phyloP scores from a whole-genome alignment of 2,797 vertebrate genomes.

The Hypotaenidia philippensis region DNA sequence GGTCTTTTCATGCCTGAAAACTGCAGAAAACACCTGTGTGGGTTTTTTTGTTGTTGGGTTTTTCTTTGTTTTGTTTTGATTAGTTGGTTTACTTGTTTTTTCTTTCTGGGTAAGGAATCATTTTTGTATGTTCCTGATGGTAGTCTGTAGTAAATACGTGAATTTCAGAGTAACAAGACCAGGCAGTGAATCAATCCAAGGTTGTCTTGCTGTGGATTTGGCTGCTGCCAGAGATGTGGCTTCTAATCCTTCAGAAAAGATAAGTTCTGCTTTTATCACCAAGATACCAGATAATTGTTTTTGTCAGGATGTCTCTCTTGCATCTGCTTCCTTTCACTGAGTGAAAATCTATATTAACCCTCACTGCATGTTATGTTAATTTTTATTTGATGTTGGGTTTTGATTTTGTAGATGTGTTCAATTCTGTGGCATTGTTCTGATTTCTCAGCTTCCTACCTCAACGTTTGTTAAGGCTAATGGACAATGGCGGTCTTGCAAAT shows the following conservation, averaged over 20 bases:
- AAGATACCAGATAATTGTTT: constrained; percentile 28
- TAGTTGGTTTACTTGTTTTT: too few species aligned
- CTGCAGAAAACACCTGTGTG: not conserved
- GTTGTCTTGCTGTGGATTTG: not conserved
- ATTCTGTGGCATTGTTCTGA: not conserved
- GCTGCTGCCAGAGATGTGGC: not conserved
- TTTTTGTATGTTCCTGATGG: not conserved
- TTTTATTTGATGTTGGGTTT: not conserved
- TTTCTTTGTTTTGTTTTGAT: too few species aligned
- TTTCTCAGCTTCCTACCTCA: not conserved
- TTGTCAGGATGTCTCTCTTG: not conserved
- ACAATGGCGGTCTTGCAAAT: not conserved
- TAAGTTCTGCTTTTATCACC: not conserved
- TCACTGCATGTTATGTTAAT: not conserved
- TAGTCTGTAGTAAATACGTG: not conserved
- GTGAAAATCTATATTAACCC: not conserved
- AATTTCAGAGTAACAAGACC: not conserved
- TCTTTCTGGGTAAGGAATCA: not conserved
- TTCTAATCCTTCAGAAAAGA: constrained; percentile 16
- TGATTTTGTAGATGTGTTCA: not conserved
- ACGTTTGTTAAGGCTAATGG: not conserved
- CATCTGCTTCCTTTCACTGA: not conserved
- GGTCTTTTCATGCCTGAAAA: not conserved
- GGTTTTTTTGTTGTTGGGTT: too few species aligned
- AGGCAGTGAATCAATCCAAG: constrained; percentile 9